A percentile compares a stretch with the other conserved stretches of the same genome.
Conservation (phyloP, 1,140 invertebrate species). For the Megalonaias nervosa region DNA sequence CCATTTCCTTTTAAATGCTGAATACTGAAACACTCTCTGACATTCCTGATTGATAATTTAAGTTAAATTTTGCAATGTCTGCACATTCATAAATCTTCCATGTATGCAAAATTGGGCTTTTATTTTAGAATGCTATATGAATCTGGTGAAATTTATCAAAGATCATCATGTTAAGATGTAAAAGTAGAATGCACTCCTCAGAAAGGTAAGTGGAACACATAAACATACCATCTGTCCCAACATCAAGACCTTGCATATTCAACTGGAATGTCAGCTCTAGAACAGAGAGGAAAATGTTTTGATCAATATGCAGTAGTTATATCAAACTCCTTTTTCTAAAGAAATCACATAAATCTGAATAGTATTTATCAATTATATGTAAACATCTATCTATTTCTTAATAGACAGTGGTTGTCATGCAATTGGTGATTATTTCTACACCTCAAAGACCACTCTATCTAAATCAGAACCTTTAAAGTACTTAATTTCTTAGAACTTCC, state of each 20-base stretch:
- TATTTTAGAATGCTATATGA: constrained; percentile 12
- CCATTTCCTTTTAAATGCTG: no score
- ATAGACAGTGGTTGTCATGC: no score
- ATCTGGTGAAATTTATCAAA: constrained; percentile 17
- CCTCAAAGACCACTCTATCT: no score
- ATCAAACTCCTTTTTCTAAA: no score
- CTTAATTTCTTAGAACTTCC: no score
- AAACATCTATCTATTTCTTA: no score
- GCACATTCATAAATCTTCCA: constrained; percentile 19
- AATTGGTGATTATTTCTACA: no score
- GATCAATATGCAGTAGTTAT: background rate
- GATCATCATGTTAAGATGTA: background rate
- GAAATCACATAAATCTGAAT: no score
- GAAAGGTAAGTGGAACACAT: background rate
- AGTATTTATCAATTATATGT: no score
- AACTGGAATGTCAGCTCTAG: constrained; percentile 65
- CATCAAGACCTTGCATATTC: constrained; percentile 54
- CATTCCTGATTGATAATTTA: background rate
- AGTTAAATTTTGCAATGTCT: constrained; percentile 3
- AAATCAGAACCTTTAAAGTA: no score
- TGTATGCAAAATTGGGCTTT: constrained; percentile 1
- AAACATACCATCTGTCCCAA: constrained; percentile 40
- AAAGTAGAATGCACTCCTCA: background rate
- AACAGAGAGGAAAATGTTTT: constrained; percentile 28
- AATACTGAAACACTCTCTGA: no score